Conservation (phyloP, 2,113 vertebrate genomes). For the Scomber scombrus region DNA sequence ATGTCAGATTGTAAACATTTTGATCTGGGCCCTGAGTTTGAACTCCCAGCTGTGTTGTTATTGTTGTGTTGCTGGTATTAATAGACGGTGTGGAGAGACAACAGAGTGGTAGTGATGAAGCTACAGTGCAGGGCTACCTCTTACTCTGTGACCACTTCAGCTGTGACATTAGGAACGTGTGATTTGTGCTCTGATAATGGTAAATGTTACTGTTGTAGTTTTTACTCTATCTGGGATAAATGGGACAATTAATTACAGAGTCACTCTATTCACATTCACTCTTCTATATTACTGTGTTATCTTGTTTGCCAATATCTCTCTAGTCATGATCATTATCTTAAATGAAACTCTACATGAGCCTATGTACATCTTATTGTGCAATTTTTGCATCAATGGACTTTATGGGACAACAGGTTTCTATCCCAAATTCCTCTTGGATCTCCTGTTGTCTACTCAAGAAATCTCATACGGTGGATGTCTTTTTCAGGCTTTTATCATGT, state of each 20-base stretch:
- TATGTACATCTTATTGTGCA: slow-evolving; percentile 65
- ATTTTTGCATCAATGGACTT: slow-evolving; percentile 57
- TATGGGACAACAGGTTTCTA: slow-evolving; percentile 67
- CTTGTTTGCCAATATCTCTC: slow-evolving; percentile 48
- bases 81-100: too few species aligned
- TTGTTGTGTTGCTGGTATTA: too few species aligned
- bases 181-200: slow-evolving; percentile 30
- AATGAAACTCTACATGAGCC: slow-evolving; percentile 65
- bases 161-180: not conserved
- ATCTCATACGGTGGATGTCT: slow-evolving; percentile 61
- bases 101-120: not conserved
- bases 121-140: too few species aligned
- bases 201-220: slow-evolving; percentile 42
- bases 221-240: slow-evolving; percentile 54
- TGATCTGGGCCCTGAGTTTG: too few species aligned
- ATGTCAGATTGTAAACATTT: too few species aligned
- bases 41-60: too few species aligned
- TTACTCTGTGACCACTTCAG: not conserved
- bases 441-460: slow-evolving; percentile 11
- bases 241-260: slow-evolving; percentile 40
- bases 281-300: slow-evolving; percentile 58
- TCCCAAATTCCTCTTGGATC: slow-evolving; percentile 59
- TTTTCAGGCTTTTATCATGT: slow-evolving; percentile 59
- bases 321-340: slow-evolving; percentile 39
- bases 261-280: slow-evolving; percentile 37